Conservation (phyloP, 1,140 invertebrate genomes). For the Drosophila sturtevanti region DNA sequence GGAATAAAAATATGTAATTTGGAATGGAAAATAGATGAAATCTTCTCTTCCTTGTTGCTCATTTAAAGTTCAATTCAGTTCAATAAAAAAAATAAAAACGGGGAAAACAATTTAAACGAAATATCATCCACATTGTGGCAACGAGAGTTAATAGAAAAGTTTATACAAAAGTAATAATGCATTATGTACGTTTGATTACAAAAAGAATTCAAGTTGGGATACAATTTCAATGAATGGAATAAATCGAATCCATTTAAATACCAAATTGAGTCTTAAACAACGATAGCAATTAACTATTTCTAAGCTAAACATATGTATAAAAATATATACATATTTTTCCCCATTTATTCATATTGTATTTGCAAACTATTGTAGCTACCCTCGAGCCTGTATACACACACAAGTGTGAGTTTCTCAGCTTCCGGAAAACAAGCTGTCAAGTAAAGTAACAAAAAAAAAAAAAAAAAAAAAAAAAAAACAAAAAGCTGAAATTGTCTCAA, state of each 20-base stretch:
- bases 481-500: background rate
- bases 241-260: too few species aligned
- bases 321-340: too few species aligned
- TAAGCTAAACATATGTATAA: too few species aligned
- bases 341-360: too few species aligned
- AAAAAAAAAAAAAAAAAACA: background rate
- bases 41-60: background rate
- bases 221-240: too few species aligned
- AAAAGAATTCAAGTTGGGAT: too few species aligned
- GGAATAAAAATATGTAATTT: background rate
- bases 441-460: background rate
- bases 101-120: background rate
- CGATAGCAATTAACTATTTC: too few species aligned
- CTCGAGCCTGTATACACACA: background rate
- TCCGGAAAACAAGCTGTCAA: slow-evolving; percentile 2
- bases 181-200: too few species aligned
- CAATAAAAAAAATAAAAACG: slow-evolving; percentile 7
- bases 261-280: too few species aligned
- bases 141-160: background rate
- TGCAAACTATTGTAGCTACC: background rate
- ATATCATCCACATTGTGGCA: background rate
- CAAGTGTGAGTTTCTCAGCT: background rate
- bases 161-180: too few species aligned
- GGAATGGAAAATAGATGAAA: background rate
- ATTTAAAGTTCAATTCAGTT: background rate